phyloP scores from a whole-genome alignment of 2,797 vertebrate species.

The Myioborus miniatus region DNA sequence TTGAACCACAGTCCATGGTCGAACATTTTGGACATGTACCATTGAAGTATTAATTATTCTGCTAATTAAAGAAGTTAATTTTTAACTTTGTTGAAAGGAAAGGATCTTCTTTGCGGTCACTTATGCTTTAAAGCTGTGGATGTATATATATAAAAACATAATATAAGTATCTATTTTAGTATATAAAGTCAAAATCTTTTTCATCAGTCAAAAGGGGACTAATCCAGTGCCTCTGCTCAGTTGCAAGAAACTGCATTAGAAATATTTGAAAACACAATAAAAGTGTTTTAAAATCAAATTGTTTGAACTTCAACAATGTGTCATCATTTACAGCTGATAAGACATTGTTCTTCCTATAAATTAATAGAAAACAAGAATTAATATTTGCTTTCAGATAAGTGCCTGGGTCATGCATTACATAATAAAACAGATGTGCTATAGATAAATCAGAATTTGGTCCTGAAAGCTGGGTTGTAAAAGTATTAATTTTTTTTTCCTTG shows the following conservation, averaged over 20 bases:
- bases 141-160: background rate
- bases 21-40: background rate
- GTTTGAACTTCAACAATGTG: background rate
- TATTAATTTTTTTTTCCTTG: background rate
- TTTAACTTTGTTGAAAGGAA: background rate
- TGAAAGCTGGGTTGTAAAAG: background rate
- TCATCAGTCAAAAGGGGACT: background rate
- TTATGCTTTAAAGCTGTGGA: background rate
- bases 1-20: background rate
- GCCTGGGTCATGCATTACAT: background rate
- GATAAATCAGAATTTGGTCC: background rate
- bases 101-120: background rate
- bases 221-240: background rate
- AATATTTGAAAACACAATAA: background rate
- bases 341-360: background rate
- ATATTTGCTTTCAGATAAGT: conserved; percentile 17
- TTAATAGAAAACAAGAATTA: background rate
- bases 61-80: background rate
- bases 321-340: background rate
- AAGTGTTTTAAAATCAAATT: background rate
- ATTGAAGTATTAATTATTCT: background rate
- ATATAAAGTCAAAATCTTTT: background rate
- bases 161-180: background rate
- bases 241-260: background rate
- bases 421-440: background rate